Percentiles rank a stretch among this genome's conserved stretches.
These are phyloP conservation scores for Leptopilina clavipes DNA, from an alignment of 1,140 invertebrate species.

Conservation along the genomic window DNA sequence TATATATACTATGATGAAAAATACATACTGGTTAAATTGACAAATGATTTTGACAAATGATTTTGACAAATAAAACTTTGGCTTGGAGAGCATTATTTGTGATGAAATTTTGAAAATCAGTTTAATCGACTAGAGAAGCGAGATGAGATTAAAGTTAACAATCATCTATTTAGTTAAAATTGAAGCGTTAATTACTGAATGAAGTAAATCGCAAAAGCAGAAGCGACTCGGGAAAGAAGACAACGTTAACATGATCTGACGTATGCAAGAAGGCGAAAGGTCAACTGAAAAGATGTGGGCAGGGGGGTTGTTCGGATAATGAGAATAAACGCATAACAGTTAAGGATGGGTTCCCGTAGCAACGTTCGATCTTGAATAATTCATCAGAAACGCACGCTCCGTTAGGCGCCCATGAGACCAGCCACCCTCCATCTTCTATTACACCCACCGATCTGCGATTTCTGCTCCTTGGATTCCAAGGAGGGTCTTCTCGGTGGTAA, in stretches of 20 bases:
- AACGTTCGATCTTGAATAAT: constrained; percentile 62
- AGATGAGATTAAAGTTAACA: not conserved
- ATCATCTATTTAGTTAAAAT: not conserved
- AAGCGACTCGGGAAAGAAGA: not conserved
- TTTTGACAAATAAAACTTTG: too few species aligned
- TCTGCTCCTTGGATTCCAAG: not conserved
- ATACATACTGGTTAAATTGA: too few species aligned
- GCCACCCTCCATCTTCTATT: constrained; percentile 53
- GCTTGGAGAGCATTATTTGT: too few species aligned
- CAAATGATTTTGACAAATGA: too few species aligned
- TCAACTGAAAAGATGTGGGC: constrained; percentile 46
- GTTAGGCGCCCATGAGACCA: constrained; percentile 58
- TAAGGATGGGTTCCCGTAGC: constrained; percentile 54
- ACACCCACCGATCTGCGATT: constrained; percentile 21
- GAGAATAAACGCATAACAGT: constrained; percentile 58
- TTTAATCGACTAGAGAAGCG: too few species aligned
- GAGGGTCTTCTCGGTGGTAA: constrained; percentile 2
- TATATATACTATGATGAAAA: too few species aligned
- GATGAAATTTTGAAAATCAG: too few species aligned
- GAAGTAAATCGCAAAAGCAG: not conserved
- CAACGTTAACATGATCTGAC: constrained; percentile 7
- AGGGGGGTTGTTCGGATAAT: constrained; percentile 46
- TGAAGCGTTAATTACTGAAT: not conserved
- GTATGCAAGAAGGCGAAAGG: constrained; percentile 16
- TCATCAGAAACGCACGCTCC: constrained; percentile 63